Conservation (phyloP, 92 coral and sea anemone genomes). For the Epizoanthus fatuus region DNA sequence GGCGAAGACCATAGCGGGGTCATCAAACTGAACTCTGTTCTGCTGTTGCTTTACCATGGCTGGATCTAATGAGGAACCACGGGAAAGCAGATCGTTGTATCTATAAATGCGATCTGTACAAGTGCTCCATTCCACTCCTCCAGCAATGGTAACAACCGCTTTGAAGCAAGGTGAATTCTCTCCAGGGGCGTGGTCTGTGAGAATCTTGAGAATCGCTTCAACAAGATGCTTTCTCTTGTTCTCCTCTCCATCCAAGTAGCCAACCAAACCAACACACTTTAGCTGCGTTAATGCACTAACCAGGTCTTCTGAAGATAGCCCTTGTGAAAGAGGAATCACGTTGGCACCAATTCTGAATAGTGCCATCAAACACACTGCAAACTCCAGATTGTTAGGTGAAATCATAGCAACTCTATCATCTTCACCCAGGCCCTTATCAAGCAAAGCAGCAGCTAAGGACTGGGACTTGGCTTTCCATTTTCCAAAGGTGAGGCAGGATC, state of each 20-base stretch:
- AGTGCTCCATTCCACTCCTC: neutral
- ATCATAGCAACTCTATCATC: constrained; percentile 43
- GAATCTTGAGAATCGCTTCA: neutral
- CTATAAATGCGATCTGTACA: neutral
- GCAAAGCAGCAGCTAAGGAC: constrained; percentile 46
- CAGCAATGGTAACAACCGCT: neutral
- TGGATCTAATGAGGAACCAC: neutral
- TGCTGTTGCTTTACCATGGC: neutral
- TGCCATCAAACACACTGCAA: constrained; percentile 47
- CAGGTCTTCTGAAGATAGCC: neutral
- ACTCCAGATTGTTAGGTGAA: constrained; percentile 44
- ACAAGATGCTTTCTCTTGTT: neutral
- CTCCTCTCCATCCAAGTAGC: neutral
- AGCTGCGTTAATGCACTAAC: neutral
- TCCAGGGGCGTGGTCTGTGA: neutral
- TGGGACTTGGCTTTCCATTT: constrained; percentile 40
- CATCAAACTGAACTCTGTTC: neutral
- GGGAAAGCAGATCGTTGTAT: neutral
- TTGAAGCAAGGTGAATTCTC: neutral
- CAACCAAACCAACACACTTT: neutral
- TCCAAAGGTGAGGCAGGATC: constrained; percentile 43
- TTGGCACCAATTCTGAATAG: constrained; percentile 53
- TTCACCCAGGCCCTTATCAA: constrained; percentile 45
- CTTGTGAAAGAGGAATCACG: neutral
- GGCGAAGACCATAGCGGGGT: neutral